These are phyloP conservation scores for Chamaea fasciata DNA, from an alignment of 2,113 vertebrate species.

Conservation along the genomic window DNA sequence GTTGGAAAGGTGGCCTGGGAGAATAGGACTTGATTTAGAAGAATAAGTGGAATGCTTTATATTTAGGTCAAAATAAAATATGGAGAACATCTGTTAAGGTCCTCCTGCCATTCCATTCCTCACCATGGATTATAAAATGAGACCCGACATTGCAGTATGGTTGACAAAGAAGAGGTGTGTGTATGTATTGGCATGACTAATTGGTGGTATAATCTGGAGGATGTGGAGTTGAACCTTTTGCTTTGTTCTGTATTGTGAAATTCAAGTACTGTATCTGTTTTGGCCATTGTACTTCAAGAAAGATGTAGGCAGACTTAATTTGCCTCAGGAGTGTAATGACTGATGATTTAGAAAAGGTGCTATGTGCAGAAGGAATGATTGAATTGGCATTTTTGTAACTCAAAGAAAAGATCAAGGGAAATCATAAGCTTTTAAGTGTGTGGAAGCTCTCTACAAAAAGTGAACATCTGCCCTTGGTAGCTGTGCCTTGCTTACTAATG, in stretches of 20 bases:
- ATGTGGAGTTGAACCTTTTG: not conserved
- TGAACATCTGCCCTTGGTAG: not conserved
- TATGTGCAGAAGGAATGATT: not conserved
- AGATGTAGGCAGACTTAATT: not conserved
- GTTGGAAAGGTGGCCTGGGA: not conserved
- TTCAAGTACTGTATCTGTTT: not conserved
- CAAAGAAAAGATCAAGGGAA: not conserved
- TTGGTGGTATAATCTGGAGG: not conserved
- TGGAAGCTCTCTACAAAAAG: not conserved
- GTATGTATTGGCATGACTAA: not conserved
- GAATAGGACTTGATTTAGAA: not conserved
- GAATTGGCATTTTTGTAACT: conserved; percentile 3
- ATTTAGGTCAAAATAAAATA: not conserved
- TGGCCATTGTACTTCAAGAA: not conserved
- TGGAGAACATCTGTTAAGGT: not conserved
- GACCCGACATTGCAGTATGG: not conserved
- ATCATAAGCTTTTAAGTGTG: not conserved
- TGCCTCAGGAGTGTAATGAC: not conserved
- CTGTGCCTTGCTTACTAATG: not conserved
- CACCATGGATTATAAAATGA: not conserved
- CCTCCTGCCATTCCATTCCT: not conserved
- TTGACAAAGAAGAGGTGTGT: not conserved
- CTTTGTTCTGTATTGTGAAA: not conserved
- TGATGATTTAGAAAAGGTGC: not conserved
- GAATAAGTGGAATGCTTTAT: not conserved